Base-by-base conservation (phyloP, 1,140 invertebrate genomes). In the Drosophila persimilis region DNA sequence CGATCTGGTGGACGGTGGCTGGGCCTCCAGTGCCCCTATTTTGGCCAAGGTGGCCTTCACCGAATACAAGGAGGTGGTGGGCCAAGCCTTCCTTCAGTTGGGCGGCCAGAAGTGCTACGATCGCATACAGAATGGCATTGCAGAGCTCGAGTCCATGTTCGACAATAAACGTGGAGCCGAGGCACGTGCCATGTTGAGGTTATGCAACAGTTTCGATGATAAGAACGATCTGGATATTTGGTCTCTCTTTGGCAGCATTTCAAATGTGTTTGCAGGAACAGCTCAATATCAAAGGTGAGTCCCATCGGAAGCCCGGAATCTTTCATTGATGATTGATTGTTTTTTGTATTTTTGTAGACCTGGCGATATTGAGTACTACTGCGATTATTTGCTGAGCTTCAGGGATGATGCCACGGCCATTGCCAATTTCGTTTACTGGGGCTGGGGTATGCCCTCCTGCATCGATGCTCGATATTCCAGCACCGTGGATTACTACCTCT, bases 11-110 rank as follows among this genome's bases (percentile, higher is more conserved):
- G 90, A 95, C 81, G 95, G 95, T 8, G 94, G 95, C 20, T 93
- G 97, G 52, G 94, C 95, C 1, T 95, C 95, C 24, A 96, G 95
- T 90, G 96, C 94, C 11, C 96, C 96, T 3, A 92, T 97, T 15
- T 24, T 83, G 24, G 89, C 90, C 54, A 90, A 90, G 52, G 62
- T 86, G 4, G 73, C 90, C 47, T 91, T 89, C 54, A 55, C 13
- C 31, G 78, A 89, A 35, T 89, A 88, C 77, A 79, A 83, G 47
- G 79, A 76, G 53, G 77, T 84, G 56, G 66, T 74, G 39, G 85
- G 77, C 31, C 35, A 44, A 26, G 69, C 86, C 4, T 85, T 72
- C 39, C 48, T 73, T 26, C 52, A 90, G 72, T 54, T 90, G 79
- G 75, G 91, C 61, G 78, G 77, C 57, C 60, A 91, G 52, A 39